phyloP scores from a whole-genome alignment of 2,888 invertebrate species.

The Matsumyia berberina region DNA sequence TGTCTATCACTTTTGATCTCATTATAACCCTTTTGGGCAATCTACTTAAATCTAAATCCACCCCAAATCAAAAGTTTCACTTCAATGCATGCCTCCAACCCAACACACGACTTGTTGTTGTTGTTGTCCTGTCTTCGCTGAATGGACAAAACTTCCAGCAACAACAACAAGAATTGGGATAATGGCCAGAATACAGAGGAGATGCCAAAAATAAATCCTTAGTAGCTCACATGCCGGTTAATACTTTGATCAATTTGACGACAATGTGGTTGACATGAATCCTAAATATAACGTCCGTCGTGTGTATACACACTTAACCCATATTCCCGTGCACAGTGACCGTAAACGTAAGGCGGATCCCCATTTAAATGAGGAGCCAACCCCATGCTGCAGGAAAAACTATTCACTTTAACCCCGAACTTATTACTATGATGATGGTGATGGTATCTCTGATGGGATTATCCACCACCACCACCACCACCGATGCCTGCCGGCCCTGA shows the following conservation, averaged over 20 bases:
- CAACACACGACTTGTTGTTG: neutral
- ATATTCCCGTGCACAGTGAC: slow-evolving; percentile 17
- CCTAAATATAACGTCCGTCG: slow-evolving; percentile 52
- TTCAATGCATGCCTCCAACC: slow-evolving; percentile 10
- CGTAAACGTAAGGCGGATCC: slow-evolving; percentile 35
- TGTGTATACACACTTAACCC: slow-evolving; percentile 32
- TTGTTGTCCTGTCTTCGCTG: slow-evolving; percentile 42
- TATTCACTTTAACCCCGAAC: slow-evolving; percentile 62
- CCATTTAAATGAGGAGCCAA: slow-evolving; percentile 63
- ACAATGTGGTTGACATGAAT: slow-evolving; percentile 74
- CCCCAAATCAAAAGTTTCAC: slow-evolving; percentile 71
- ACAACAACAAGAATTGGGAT: slow-evolving; percentile 40
- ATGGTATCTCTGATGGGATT: slow-evolving; percentile 68
- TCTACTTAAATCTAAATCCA: slow-evolving; percentile 36
- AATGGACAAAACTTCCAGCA: slow-evolving; percentile 55
- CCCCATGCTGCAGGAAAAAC: slow-evolving; percentile 21
- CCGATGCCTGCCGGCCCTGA: slow-evolving; percentile 26
- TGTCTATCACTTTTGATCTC: slow-evolving; percentile 68
- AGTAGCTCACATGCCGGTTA: slow-evolving; percentile 66
- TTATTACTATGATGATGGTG: slow-evolving; percentile 68
- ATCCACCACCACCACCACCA: slow-evolving; percentile 29
- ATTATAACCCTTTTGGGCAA: slow-evolving; percentile 69
- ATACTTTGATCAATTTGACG: slow-evolving; percentile 76
- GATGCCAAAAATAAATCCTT: slow-evolving; percentile 69
- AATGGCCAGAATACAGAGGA: slow-evolving; percentile 51